A percentile compares a stretch with the other conserved stretches of the same genome.
phyloP scores from a whole-genome alignment of 2,797 vertebrate genomes.

The Takifugu rubripes region DNA sequence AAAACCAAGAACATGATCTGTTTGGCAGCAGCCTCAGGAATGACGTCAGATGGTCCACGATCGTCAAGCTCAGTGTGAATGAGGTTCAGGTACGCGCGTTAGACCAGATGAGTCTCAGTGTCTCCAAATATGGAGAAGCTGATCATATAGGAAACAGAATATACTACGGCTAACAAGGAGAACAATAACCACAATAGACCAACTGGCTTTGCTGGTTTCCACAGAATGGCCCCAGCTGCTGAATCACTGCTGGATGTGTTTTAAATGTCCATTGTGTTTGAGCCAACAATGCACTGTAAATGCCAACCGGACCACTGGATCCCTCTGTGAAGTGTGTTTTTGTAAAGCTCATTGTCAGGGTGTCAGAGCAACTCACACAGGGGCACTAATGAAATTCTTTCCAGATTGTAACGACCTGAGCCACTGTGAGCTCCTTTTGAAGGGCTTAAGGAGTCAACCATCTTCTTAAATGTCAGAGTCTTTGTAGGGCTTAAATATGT shows the following conservation, averaged over 20 bases:
- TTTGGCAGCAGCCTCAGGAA: conserved; percentile 19
- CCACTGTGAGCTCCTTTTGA: conserved; percentile 46
- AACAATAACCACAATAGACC: too few species aligned
- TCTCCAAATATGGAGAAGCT: conserved; percentile 2
- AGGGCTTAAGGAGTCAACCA: conserved; percentile 58
- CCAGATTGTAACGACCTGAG: conserved; percentile 48
- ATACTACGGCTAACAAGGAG: conserved; percentile 2
- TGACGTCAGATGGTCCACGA: neutral
- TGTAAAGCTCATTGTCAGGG: conserved; percentile 39
- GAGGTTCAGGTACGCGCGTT: conserved; percentile 11
- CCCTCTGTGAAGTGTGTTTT: conserved; percentile 29
- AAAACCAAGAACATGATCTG: conserved; percentile 16
- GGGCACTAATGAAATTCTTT: conserved; percentile 68
- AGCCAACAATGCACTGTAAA: conserved; percentile 35
- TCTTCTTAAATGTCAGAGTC: conserved; percentile 63
- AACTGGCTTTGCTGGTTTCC: conserved; percentile 16
- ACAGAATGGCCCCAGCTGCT: conserved; percentile 22
- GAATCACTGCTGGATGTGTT: conserved; percentile 44
- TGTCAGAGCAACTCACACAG: conserved; percentile 38
- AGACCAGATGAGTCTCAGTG: neutral
- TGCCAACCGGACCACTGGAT: conserved; percentile 39
- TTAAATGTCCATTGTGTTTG: conserved; percentile 27
- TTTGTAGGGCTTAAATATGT: conserved; percentile 54
- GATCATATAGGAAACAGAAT: conserved; percentile 8
- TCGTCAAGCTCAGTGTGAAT: conserved; percentile 4